Evolutionary conservation across 2,888 invertebrate species (phyloP), one percentile per base, ranked within the genome.

Genomic region (Latrodectus hesperus): DNA sequence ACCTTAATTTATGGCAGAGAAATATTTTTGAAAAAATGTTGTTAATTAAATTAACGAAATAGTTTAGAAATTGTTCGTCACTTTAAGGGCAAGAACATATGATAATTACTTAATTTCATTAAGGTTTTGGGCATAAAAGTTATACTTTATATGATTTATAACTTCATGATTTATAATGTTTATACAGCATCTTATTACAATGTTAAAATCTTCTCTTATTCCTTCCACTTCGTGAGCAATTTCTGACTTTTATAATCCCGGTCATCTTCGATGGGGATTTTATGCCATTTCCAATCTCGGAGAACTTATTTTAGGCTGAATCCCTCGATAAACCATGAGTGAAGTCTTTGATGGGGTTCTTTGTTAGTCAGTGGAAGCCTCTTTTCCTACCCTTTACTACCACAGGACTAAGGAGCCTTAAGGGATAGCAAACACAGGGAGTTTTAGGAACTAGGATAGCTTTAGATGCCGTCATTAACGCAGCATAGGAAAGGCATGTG

Each of bases 281-380:
- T 84, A 84, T 84, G 84, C 84, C 73, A 60, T 84, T 84, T 78
- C 84, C 84, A 84, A 84, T 84, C 78, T 84, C 73, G 67, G 72
- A 60, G 73, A 84, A 73, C 78, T 73, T 78, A 83, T 76, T 65
- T 76, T 49, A 26, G 52, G 55, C 52, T 70, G 76, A 83, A 51
- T 74, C 75, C 52, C 0, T 71, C 73, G 65, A 78, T 77, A 73
- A 78, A 55, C 78, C 74, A 78, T 72, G 83, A 83, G 60, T 64
- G 74, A 74, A 52, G n/a, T 60, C 22, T 84, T 84, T 84, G 84
- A 84, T 84, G 84, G 77, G 64, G 65, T 73, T 78, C 84, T 84
- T 84, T 84, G 84, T 78, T 78, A 84, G 78, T 73, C 84, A 60
- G 73, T 53, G 65, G 71, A 55, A 71, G 77, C 53, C 65, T 38